Percentiles rank a stretch among this genome's conserved stretches.
Evolutionary conservation across 2,113 vertebrate genomes (phyloP).

Genomic region (Aleadryas rufinucha): DNA sequence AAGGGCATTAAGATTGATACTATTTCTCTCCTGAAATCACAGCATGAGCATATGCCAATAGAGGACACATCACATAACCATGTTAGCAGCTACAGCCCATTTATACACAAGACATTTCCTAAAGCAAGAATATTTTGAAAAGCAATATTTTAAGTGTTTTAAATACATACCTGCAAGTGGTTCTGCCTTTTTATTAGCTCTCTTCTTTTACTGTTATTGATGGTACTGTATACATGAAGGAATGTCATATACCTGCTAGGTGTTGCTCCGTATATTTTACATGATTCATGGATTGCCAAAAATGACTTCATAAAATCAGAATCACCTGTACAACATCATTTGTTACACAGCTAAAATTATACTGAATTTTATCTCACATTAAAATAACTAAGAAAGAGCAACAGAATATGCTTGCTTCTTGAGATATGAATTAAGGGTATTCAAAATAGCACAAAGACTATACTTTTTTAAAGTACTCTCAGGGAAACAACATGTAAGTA

Average conservation of each 20-base stretch:
- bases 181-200: slow-evolving; percentile 88
- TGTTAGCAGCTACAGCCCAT: background rate
- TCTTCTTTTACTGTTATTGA: slow-evolving; percentile 85
- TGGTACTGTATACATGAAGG: slow-evolving; percentile 80
- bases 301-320: slow-evolving; percentile 86
- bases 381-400: background rate
- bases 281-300: slow-evolving; percentile 89
- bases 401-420: background rate
- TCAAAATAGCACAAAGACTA: background rate
- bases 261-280: slow-evolving; percentile 84
- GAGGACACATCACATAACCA: background rate
- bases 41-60: background rate
- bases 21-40: background rate
- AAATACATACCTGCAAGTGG: slow-evolving; percentile 87
- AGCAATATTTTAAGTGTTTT: background rate
- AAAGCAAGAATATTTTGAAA: background rate
- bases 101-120: background rate
- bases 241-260: slow-evolving; percentile 93
- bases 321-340: slow-evolving; percentile 63
- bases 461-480: background rate
- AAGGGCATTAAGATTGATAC: background rate
- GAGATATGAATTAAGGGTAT: background rate
- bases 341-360: background rate
- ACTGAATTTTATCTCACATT: background rate
- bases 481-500: background rate